These are phyloP conservation scores for Trichonephila clavata DNA, from an alignment of 1,140 invertebrate genomes.

Conservation along the genomic window DNA sequence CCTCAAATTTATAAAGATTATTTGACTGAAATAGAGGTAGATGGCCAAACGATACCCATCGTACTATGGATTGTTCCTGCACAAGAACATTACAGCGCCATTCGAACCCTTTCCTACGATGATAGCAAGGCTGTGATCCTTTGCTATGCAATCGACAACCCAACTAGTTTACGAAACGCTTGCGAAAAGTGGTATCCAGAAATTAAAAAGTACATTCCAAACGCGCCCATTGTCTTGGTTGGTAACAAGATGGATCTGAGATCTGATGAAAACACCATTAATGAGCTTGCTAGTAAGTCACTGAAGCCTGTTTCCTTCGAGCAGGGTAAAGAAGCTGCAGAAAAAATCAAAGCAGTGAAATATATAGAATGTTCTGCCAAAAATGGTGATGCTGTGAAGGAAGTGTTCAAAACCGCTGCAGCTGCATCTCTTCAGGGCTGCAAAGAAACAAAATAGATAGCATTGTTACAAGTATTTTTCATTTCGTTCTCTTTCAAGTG, in stretches of 20 bases:
- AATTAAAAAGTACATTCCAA: constrained; percentile 16
- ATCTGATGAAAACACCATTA: background rate
- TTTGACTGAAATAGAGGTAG: background rate
- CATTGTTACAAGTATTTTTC: background rate
- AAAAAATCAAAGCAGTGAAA: constrained; percentile 36
- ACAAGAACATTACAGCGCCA: constrained; percentile 9
- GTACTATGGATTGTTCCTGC: constrained; percentile 17
- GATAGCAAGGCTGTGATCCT: constrained; percentile 31
- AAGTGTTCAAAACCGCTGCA: constrained; percentile 43
- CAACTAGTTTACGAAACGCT: background rate
- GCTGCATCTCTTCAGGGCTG: background rate
- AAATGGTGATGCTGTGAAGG: background rate
- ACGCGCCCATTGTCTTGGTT: constrained; percentile 47
- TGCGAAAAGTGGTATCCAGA: constrained; percentile 42
- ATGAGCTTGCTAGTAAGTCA: constrained; percentile 86
- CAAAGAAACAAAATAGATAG: background rate
- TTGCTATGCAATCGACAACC: constrained; percentile 49
- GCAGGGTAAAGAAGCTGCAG: background rate
- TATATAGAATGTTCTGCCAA: constrained; percentile 56
- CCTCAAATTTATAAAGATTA: constrained; percentile 63
- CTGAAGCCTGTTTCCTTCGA: background rate
- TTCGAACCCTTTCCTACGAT: constrained; percentile 42
- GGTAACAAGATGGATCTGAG: constrained; percentile 55
- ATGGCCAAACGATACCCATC: background rate
- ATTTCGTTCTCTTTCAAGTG: background rate